Evolutionary conservation across 2,888 invertebrate species (phyloP).

Genomic region (Odontomyia ornata): DNA sequence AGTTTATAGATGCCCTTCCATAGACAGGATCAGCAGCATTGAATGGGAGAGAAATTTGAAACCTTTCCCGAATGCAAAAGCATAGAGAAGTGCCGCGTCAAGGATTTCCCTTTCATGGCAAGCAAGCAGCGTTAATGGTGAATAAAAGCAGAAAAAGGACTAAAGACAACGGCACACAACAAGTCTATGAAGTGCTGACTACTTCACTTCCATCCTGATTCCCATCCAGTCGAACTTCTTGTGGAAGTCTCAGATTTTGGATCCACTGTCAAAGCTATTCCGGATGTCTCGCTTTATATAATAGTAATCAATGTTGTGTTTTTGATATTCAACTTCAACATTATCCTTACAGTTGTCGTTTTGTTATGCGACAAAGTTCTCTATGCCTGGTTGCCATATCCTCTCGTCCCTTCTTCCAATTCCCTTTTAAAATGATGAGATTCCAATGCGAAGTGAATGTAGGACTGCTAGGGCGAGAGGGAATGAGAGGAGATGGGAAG

Average conservation of each 20-base stretch:
- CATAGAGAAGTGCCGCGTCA: slow-evolving; percentile 40
- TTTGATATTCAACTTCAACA: slow-evolving; percentile 40
- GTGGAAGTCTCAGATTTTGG: not conserved
- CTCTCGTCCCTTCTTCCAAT: slow-evolving; percentile 16
- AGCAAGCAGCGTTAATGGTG: not conserved
- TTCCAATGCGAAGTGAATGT: slow-evolving; percentile 7
- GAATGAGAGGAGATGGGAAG: too few species aligned
- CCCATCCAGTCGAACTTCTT: not conserved
- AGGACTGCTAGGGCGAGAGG: too few species aligned
- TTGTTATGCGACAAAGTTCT: not conserved
- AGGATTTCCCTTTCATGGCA: slow-evolving; percentile 32
- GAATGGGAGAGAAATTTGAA: slow-evolving; percentile 12
- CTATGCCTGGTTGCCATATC: slow-evolving; percentile 1
- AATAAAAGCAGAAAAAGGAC: slow-evolving; percentile 20
- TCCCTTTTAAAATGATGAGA: slow-evolving; percentile 40
- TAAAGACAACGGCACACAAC: slow-evolving; percentile 3
- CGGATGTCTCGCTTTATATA: slow-evolving; percentile 39
- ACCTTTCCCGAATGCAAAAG: not conserved
- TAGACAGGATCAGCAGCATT: not conserved
- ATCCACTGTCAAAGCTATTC: slow-evolving; percentile 36
- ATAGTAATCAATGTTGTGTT: slow-evolving; percentile 44
- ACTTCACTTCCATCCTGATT: not conserved
- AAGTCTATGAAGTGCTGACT: slow-evolving; percentile 26
- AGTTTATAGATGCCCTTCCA: not conserved
- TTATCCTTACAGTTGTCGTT: slow-evolving; percentile 10